Evolutionary conservation across 2,888 invertebrate genomes (phyloP), one percentile per base, ranked within the genome.

Genomic region (Polietes domitor): DNA sequence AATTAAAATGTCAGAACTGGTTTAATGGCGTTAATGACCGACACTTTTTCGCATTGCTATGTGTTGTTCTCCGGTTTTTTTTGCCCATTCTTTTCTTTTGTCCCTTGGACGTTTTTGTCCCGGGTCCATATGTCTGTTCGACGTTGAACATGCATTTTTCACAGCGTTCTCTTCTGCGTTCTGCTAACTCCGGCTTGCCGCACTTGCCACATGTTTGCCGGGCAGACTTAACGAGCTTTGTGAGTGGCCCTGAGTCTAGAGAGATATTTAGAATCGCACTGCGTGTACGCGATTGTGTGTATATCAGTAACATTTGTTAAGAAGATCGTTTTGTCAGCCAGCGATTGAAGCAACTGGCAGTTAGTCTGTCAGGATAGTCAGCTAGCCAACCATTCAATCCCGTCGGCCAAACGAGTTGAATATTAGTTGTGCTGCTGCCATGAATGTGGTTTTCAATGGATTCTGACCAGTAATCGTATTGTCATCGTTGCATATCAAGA

Each of bases 1-100:
- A 92, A 92, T 92, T 92, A 92, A 92, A 91, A 91, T 92, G 92
- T 92, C 91, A 91, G 90, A 92, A 91, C 91, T 89, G 91, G 91
- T 92, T 92, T 92, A 92, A 92, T 91, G 89, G 91, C 91, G 90
- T 90, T 91, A 92, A 92, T 92, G 91, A 91, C 90, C 88, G 89
- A 91, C 91, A 91, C 90, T 88, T 88, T 86, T 85, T 76, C 73
- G 83, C 76, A 76, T 76, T 61, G 50, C 28, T 41, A 9, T 63
- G 63, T 65, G 75, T 74, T 82, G 72, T 74, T 79, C 10, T 17
- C 2, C 21, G 53, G 47, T 50, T 7, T 9, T 9, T 58, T 55
- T 58, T 55, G 68, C n/a, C 43, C 15, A 26, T 76, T 43, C 17
- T 21, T 63, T 63, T 24, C 19, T 15, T n/a, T 73, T 37, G 24